A percentile compares a stretch with the other conserved stretches of the same genome.
Evolutionary conservation across 1,140 invertebrate species (phyloP).

Genomic region (Apis florea): DNA sequence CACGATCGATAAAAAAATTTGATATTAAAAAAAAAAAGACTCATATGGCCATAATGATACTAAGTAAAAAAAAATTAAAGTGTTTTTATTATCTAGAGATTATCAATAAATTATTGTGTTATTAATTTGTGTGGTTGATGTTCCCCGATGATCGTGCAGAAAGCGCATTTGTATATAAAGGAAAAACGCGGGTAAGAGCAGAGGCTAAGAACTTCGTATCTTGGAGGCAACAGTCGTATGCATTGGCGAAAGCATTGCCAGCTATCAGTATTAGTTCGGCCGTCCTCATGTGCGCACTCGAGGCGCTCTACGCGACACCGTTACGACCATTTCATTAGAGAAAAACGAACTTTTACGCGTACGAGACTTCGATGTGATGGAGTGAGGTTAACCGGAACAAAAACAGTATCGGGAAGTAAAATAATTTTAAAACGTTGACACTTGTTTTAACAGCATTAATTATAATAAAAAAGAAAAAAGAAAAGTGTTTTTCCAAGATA

Average conservation of each 20-base stretch:
- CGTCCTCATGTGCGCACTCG: conserved; percentile 54
- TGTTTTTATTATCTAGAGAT: too few relatives aligned
- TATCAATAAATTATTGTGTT: too few relatives aligned
- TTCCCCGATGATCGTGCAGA: background rate
- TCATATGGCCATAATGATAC: background rate
- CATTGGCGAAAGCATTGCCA: conserved; percentile 54
- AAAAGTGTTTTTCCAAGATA: background rate
- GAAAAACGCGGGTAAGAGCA: conserved; percentile 11
- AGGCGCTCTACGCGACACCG: conserved; percentile 36
- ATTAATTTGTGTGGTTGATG: background rate
- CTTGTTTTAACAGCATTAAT: background rate
- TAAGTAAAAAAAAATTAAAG: too few relatives aligned
- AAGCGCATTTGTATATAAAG: conserved; percentile 7
- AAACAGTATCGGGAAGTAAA: too few relatives aligned
- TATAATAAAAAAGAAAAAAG: too few relatives aligned
- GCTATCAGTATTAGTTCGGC: conserved; percentile 72
- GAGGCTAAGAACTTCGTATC: conserved; percentile 40
- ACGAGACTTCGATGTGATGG: background rate
- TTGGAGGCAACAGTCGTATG: conserved; percentile 57
- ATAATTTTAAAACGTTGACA: background rate
- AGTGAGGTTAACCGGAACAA: background rate
- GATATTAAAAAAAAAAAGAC: too few relatives aligned
- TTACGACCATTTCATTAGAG: conserved; percentile 10
- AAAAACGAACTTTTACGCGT: conserved; percentile 17
- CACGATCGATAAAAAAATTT: background rate